Evolutionary conservation across 2,797 vertebrate species (phyloP).

Genomic region (Diplodus puntazzo): DNA sequence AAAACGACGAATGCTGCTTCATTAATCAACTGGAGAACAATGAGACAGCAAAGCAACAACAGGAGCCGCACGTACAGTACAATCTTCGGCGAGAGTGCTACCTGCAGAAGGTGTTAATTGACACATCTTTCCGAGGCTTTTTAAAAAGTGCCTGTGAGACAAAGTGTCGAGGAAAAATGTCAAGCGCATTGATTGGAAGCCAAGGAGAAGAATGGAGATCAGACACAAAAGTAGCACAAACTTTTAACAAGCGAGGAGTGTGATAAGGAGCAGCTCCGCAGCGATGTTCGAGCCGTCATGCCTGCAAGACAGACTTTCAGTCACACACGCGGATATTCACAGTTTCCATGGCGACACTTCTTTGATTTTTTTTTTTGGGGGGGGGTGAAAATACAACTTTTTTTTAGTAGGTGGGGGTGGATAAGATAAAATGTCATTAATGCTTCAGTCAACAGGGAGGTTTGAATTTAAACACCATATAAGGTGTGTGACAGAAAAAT

Average conservation of each 20-base stretch:
- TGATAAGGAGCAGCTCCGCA: slow-evolving; percentile 63
- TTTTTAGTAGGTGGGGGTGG: slow-evolving; percentile 6
- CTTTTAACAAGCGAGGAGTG: slow-evolving; percentile 69
- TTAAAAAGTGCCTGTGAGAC: slow-evolving; percentile 6
- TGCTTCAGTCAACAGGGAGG: too few species aligned
- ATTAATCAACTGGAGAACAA: slow-evolving; percentile 12
- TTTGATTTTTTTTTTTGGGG: slow-evolving; percentile 50
- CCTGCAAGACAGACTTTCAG: slow-evolving; percentile 62
- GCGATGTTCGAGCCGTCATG: slow-evolving; percentile 61
- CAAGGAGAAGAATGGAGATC: slow-evolving; percentile 49
- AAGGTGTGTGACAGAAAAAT: slow-evolving; percentile 3
- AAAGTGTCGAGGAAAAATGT: slow-evolving; percentile 41
- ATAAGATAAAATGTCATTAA: slow-evolving; percentile 40
- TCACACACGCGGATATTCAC: slow-evolving; percentile 61
- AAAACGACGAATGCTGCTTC: background rate
- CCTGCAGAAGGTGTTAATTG: slow-evolving; percentile 38
- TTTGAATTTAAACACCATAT: background rate
- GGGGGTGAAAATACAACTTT: slow-evolving; percentile 36
- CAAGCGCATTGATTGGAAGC: slow-evolving; percentile 56
- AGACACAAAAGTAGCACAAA: slow-evolving; percentile 63
- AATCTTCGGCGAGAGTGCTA: background rate
- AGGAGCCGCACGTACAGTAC: background rate
- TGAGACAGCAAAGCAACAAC: slow-evolving; percentile 16
- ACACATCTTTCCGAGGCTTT: slow-evolving; percentile 24
- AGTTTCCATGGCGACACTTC: slow-evolving; percentile 76